These are phyloP conservation scores for Dasypogon diadema DNA, from an alignment of 2,888 invertebrate genomes.

Conservation along the genomic window DNA sequence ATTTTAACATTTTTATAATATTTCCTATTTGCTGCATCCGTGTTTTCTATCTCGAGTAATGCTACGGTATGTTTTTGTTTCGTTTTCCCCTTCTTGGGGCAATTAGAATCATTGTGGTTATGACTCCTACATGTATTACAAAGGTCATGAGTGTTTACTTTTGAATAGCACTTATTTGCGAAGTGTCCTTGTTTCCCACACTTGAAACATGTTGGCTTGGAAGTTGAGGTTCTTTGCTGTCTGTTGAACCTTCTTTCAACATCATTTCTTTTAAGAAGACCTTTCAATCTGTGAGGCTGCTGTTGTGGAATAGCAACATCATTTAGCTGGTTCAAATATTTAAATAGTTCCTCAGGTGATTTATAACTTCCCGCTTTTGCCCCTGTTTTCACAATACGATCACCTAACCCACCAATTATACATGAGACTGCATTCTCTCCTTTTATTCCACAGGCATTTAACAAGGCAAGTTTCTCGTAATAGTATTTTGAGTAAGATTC, in stretches of 20 bases:
- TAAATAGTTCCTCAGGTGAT: constrained; percentile 20
- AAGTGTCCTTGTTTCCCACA: constrained; percentile 17
- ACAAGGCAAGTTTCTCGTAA: constrained; percentile 29
- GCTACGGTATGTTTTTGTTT: background rate
- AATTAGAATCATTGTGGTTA: too few species aligned
- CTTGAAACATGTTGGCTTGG: too few species aligned
- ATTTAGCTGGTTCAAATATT: constrained; percentile 36
- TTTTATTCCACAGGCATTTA: constrained; percentile 20
- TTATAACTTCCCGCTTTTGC: constrained; percentile 32
- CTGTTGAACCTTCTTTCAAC: too few species aligned
- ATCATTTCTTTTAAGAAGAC: background rate
- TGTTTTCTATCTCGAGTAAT: background rate
- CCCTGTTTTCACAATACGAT: constrained; percentile 37
- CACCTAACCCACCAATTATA: constrained; percentile 42
- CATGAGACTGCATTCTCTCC: constrained; percentile 47
- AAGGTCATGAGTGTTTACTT: too few species aligned
- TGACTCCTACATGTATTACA: too few species aligned
- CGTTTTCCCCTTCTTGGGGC: background rate
- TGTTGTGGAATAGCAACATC: background rate
- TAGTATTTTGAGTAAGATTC: constrained; percentile 42
- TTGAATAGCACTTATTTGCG: constrained; percentile 2
- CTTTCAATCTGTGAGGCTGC: background rate
- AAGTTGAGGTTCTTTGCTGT: too few species aligned
- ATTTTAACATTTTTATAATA: constrained; percentile 30
- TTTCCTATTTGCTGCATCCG: background rate